Evolutionary conservation across 2,113 vertebrate genomes (phyloP).

Genomic region (Osmerus mordax): DNA sequence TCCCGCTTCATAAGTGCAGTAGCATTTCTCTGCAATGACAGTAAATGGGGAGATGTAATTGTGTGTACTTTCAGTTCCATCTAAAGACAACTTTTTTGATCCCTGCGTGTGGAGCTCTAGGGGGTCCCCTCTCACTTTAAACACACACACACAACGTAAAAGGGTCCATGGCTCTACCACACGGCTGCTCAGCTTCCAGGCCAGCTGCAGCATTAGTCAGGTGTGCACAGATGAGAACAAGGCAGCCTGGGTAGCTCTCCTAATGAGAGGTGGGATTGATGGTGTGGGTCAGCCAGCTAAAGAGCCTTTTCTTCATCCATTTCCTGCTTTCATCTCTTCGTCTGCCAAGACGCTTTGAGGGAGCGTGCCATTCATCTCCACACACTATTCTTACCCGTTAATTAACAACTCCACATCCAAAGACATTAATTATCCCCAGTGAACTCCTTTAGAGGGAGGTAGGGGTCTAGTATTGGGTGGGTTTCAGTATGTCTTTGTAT

Average conservation of each 20-base stretch:
- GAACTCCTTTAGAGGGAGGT: not conserved
- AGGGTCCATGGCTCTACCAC: too few species aligned
- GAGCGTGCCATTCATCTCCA: not conserved
- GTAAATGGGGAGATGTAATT: too few species aligned
- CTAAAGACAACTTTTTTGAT: too few species aligned
- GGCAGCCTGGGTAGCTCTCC: too few species aligned
- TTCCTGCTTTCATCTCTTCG: not conserved
- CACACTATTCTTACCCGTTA: not conserved
- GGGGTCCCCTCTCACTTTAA: too few species aligned
- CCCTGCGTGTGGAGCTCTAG: too few species aligned
- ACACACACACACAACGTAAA: too few species aligned
- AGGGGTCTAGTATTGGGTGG: not conserved
- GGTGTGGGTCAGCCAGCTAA: slow-evolving; percentile 39
- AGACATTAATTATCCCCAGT: not conserved
- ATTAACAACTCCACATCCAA: not conserved
- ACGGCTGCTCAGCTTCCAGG: too few species aligned
- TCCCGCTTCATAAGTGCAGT: too few species aligned
- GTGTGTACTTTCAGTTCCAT: too few species aligned
- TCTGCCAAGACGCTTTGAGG: not conserved
- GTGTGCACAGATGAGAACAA: too few species aligned
- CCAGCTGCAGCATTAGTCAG: not conserved
- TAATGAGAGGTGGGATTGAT: slow-evolving; percentile 4
- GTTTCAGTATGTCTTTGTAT: not conserved
- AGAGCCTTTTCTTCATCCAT: slow-evolving; percentile 1
- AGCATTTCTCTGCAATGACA: too few species aligned